Evolutionary conservation across 2,888 invertebrate species (phyloP).

Genomic region (Nephrotoma appendiculata): DNA sequence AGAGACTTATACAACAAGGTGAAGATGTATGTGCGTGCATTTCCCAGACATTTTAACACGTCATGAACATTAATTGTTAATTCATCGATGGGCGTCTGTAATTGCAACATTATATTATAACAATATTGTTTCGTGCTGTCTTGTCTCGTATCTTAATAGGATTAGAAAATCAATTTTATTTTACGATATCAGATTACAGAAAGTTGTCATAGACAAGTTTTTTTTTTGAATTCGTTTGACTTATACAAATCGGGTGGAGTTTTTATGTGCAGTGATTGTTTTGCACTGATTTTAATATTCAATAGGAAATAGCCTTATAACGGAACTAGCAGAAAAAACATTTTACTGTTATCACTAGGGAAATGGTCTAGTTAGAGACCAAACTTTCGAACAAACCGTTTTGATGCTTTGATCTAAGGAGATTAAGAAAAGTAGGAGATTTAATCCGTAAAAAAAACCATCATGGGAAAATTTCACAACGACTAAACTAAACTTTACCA

Average conservation of each 20-base stretch:
- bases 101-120: neutral
- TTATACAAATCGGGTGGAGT: neutral
- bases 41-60: neutral
- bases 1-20: neutral
- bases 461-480: too few species aligned
- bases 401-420: too few species aligned
- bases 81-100: neutral
- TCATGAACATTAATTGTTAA: neutral
- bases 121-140: neutral
- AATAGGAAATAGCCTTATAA: neutral
- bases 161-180: neutral
- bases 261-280: neutral
- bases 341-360: too few species aligned
- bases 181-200: neutral
- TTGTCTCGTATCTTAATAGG: neutral
- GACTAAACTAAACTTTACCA: too few species aligned
- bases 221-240: neutral
- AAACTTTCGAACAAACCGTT: too few species aligned
- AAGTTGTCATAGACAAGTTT: neutral
- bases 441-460: too few species aligned
- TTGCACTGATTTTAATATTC: neutral
- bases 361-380: too few species aligned
- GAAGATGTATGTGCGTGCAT: neutral
- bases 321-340: too few species aligned
- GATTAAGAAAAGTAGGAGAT: too few species aligned